Evolutionary conservation across 2,888 invertebrate genomes (phyloP).

Genomic region (Bellardia bayeri): DNA sequence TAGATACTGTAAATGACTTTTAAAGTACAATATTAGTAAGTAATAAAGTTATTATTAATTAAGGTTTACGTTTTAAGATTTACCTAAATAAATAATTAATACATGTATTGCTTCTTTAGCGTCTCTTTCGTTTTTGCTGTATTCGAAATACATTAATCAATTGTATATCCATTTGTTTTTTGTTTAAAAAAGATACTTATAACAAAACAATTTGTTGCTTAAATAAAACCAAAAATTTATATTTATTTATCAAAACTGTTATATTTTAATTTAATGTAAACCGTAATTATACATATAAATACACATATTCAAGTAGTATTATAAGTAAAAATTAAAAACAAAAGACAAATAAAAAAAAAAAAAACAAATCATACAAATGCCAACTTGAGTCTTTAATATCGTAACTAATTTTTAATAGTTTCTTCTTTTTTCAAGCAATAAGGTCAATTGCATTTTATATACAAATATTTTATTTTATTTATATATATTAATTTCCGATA

Average conservation of each 20-base stretch:
- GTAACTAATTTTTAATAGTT: background rate
- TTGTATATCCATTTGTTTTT: constrained; percentile 38
- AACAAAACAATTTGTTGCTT: constrained; percentile 50
- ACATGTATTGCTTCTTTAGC: constrained; percentile 29
- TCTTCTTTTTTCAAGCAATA: too few species aligned
- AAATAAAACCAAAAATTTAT: constrained; percentile 59
- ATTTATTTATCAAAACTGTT: constrained; percentile 50
- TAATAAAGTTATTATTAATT: constrained; percentile 28
- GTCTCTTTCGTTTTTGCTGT: constrained; percentile 23
- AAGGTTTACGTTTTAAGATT: constrained; percentile 29
- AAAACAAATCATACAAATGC: constrained; percentile 22
- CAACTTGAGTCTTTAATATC: constrained; percentile 5
- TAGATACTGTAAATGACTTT: constrained; percentile 69
- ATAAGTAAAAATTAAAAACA: constrained; percentile 43
- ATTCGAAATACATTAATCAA: constrained; percentile 36
- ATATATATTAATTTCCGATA: too few species aligned
- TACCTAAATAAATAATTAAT: constrained; percentile 1
- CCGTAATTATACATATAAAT: constrained; percentile 14
- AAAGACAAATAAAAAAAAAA: constrained; percentile 30
- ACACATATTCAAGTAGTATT: constrained; percentile 34
- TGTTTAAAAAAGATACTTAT: constrained; percentile 45
- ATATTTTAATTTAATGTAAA: constrained; percentile 57
- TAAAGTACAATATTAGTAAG: constrained; percentile 68
- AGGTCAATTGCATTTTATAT: too few species aligned
- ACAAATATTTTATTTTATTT: too few species aligned